These are phyloP conservation scores for Aldabrachelys gigantea DNA, from an alignment of 2,113 vertebrate genomes.

Conservation along the genomic window DNA sequence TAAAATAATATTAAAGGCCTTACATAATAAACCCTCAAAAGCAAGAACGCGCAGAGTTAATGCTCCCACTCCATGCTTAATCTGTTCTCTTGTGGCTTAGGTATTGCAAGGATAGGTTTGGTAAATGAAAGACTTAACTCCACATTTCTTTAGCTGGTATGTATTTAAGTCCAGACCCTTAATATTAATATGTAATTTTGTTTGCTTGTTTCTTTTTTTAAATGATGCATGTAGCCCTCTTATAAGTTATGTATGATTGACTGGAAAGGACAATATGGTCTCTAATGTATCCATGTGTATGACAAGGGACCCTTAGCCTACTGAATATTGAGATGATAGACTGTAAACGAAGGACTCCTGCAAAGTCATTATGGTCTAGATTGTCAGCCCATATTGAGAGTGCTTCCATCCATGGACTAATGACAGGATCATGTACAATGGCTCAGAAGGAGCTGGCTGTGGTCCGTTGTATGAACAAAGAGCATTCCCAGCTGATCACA, in stretches of 20 bases:
- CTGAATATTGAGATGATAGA: constrained; percentile 54
- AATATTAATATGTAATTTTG: constrained; percentile 60
- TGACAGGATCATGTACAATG: neutral
- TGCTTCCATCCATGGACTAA: constrained; percentile 6
- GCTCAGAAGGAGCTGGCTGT: neutral
- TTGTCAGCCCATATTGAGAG: constrained; percentile 16
- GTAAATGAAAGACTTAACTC: constrained; percentile 1
- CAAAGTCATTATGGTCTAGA: constrained; percentile 29
- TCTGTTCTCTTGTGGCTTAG: constrained; percentile 21
- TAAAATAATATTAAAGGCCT: constrained; percentile 22
- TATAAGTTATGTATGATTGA: constrained; percentile 66
- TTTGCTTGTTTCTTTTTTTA: constrained; percentile 16
- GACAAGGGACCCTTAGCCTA: constrained; percentile 51
- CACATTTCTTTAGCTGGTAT: neutral
- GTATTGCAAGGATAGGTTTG: constrained; percentile 38
- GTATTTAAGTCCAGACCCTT: constrained; percentile 46
- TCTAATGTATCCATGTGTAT: constrained; percentile 66
- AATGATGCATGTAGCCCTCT: constrained; percentile 57
- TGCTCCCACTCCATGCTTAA: constrained; percentile 10
- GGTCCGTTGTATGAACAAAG: neutral
- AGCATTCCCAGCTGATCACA: neutral
- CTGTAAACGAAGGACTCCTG: constrained; percentile 29
- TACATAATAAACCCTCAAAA: neutral
- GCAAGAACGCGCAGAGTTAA: constrained; percentile 11
- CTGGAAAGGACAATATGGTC: constrained; percentile 50